Conservation (phyloP, 2,113 vertebrate genomes). For the Anoura caudifer region DNA sequence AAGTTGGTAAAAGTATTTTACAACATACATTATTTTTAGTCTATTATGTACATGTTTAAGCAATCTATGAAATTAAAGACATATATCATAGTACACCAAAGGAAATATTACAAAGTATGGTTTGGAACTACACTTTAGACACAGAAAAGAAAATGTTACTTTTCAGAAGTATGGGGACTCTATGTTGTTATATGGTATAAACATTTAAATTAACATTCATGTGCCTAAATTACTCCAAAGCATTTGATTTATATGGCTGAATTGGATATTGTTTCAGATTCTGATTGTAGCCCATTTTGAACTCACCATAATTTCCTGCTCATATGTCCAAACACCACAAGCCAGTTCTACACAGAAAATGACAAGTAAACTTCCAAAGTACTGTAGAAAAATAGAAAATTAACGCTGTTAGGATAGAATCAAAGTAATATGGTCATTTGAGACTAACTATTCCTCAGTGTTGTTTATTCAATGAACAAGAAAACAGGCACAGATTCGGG, state of each 20-base stretch:
- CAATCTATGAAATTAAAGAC: neutral
- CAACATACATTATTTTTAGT: neutral
- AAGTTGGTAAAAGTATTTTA: neutral
- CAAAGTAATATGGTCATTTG: neutral
- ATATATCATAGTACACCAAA: neutral
- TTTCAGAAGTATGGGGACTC: neutral
- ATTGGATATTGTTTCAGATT: neutral
- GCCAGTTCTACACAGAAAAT: slow-evolving; percentile 97
- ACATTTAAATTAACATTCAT: neutral
- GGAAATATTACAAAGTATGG: neutral
- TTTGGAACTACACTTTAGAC: neutral
- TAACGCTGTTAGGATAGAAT: neutral
- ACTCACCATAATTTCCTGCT: slow-evolving; percentile 90
- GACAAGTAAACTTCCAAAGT: slow-evolving; percentile 95
- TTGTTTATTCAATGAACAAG: neutral
- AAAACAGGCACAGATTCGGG: neutral
- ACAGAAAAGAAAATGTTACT: neutral
- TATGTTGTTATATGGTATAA: neutral
- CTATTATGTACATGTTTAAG: neutral
- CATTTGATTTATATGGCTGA: neutral
- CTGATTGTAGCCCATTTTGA: slow-evolving; percentile 40
- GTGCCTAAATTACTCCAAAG: neutral
- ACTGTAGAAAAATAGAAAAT: slow-evolving; percentile 82
- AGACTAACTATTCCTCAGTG: neutral
- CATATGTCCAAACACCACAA: slow-evolving; percentile 96